A percentile compares a stretch with the other conserved stretches of the same genome.
These are phyloP conservation scores for Zaprionus lineosus DNA, from an alignment of 2,888 invertebrate species.

Conservation along the genomic window DNA sequence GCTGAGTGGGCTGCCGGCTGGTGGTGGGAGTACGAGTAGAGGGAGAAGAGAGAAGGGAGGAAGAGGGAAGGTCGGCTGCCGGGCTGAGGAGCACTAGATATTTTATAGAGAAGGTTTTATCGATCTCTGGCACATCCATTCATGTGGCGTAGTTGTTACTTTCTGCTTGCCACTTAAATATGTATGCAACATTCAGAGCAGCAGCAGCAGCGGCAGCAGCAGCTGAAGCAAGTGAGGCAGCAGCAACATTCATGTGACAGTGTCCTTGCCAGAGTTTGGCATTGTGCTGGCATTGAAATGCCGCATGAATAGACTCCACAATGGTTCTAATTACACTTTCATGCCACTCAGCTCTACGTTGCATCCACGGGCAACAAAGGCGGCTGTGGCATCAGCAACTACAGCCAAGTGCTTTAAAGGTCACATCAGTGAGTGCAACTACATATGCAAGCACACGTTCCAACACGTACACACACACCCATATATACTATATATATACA, in stretches of 20 bases:
- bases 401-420: slow-evolving; percentile 28
- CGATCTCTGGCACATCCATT: slow-evolving; percentile 25
- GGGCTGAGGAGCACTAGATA: slow-evolving; percentile 25
- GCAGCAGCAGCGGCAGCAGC: too few species aligned
- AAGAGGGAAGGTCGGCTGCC: too few species aligned
- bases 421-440: slow-evolving; percentile 12
- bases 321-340: slow-evolving; percentile 45
- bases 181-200: not conserved
- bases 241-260: not conserved
- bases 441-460: not conserved
- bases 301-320: slow-evolving; percentile 26
- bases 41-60: not conserved
- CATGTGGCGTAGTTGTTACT: slow-evolving; percentile 31
- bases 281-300: slow-evolving; percentile 46
- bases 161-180: slow-evolving; percentile 1
- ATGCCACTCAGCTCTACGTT: slow-evolving; percentile 23
- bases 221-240: not conserved
- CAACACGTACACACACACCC: not conserved
- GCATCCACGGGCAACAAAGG: too few species aligned
- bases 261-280: slow-evolving; percentile 38
- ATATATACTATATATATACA: not conserved
- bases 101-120: slow-evolving; percentile 27
- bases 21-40: too few species aligned
- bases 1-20: too few species aligned
- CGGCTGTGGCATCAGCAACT: too few species aligned